These are phyloP conservation scores for Chionis minor DNA, from an alignment of 2,113 vertebrate genomes.

Conservation along the genomic window DNA sequence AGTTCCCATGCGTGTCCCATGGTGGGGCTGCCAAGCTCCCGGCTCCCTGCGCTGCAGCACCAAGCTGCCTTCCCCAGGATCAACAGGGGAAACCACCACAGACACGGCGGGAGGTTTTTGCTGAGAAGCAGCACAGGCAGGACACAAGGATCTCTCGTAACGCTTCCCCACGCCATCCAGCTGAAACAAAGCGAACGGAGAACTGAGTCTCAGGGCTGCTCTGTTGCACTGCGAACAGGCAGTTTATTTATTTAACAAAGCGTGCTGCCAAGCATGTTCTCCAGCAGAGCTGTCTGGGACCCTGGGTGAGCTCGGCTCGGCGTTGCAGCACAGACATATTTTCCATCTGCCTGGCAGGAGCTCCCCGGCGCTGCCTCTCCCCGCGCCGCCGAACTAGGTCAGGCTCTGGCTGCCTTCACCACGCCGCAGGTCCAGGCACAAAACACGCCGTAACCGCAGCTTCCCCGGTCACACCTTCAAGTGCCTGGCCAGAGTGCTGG, in stretches of 20 bases:
- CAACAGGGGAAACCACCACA: fast-evolving
- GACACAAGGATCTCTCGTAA: not conserved
- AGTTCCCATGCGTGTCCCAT: fast-evolving
- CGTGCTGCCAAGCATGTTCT: slow-evolving; percentile 12
- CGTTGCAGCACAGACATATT: not conserved
- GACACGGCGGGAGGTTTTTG: not conserved
- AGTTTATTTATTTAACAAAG: slow-evolving; percentile 3
- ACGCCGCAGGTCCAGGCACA: not conserved
- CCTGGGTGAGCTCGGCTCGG: not conserved
- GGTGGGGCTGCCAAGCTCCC: not conserved
- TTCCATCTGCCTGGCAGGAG: slow-evolving; percentile 19
- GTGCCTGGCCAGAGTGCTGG: not conserved
- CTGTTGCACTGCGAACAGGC: not conserved
- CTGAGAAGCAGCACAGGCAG: not conserved
- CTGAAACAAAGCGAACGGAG: not conserved
- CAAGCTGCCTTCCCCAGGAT: too few species aligned
- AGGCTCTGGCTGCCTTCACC: not conserved
- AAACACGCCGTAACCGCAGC: not conserved
- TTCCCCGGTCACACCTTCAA: not conserved
- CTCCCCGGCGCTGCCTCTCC: not conserved
- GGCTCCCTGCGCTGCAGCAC: not conserved
- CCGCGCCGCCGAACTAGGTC: not conserved
- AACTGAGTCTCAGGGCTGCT: not conserved
- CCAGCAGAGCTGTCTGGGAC: not conserved
- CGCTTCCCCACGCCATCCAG: not conserved